A percentile compares a stretch with the other conserved stretches of the same genome.
These are phyloP conservation scores for Ochropacha duplaris DNA, from an alignment of 2,888 invertebrate species.

Conservation along the genomic window DNA sequence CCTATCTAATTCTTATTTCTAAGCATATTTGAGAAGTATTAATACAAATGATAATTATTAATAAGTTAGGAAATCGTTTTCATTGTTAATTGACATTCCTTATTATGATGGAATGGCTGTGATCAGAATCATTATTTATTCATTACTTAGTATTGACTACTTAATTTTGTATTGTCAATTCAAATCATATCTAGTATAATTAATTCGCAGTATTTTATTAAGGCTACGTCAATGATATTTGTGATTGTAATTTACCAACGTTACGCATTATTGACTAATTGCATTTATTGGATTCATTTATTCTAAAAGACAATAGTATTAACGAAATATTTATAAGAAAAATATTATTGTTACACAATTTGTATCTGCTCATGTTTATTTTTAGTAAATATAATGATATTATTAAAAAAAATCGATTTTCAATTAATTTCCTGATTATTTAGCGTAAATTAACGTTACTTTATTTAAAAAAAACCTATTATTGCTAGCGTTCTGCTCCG, in stretches of 20 bases:
- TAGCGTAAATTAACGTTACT: no score
- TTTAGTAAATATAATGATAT: background rate
- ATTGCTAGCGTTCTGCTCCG: no score
- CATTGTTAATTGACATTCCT: conserved; percentile 2
- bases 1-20: conserved; percentile 8
- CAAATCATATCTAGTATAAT: background rate
- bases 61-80: background rate
- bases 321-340: background rate
- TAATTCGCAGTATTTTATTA: background rate
- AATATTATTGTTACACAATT: background rate
- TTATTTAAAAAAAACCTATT: no score
- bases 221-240: background rate
- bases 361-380: background rate
- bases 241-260: background rate
- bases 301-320: background rate
- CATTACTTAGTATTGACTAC: background rate
- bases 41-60: conserved; percentile 9
- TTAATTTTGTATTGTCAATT: background rate
- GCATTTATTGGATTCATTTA: background rate
- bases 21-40: conserved; percentile 24
- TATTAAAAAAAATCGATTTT: background rate
- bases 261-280: background rate
- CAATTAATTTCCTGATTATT: background rate
- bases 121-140: background rate
- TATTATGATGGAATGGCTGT: conserved; percentile 3